Percentiles rank a stretch among this genome's conserved stretches.
phyloP scores from a whole-genome alignment of 2,113 vertebrate genomes.

The Sterrhoptilus dennistouni region DNA sequence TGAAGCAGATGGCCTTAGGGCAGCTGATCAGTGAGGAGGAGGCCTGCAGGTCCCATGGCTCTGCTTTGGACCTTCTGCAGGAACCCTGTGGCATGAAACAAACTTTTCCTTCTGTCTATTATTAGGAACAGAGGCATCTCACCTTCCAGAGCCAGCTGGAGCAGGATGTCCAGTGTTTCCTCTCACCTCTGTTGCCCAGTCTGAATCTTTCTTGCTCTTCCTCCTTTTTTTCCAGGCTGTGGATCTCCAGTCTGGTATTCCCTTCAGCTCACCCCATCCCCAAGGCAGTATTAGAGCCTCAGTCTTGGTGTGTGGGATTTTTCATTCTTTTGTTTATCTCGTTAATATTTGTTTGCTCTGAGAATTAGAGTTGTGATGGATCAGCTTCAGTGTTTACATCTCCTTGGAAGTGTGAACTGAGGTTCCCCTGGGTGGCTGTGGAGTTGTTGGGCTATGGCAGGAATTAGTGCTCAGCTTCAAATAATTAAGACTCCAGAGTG shows the following conservation, averaged over 20 bases:
- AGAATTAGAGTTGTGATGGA: constrained; percentile 3
- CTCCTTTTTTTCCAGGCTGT: background rate
- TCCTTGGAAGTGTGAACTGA: constrained; percentile 41
- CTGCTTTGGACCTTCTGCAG: background rate
- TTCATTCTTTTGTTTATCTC: constrained; percentile 56
- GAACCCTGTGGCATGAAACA: background rate
- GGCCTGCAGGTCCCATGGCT: background rate
- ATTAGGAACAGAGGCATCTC: background rate
- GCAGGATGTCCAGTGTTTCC: background rate
- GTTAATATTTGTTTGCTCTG: constrained; percentile 57
- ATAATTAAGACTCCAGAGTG: background rate
- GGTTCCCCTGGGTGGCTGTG: background rate
- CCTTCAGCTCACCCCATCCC: background rate
- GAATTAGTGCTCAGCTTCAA: background rate
- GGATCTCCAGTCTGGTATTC: background rate
- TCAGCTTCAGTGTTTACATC: constrained; percentile 39
- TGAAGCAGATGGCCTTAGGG: constrained; percentile 8
- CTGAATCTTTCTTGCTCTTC: background rate
- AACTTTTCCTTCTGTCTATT: background rate
- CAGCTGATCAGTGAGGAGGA: constrained; percentile 1
- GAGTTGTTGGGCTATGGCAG: background rate
- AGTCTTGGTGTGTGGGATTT: constrained; percentile 49
- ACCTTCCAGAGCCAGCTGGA: background rate
- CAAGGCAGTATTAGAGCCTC: background rate
- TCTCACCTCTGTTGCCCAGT: background rate